Conservation (phyloP, 64 coral and sea anemone species). For the Hydrozoanthus tunicans region DNA sequence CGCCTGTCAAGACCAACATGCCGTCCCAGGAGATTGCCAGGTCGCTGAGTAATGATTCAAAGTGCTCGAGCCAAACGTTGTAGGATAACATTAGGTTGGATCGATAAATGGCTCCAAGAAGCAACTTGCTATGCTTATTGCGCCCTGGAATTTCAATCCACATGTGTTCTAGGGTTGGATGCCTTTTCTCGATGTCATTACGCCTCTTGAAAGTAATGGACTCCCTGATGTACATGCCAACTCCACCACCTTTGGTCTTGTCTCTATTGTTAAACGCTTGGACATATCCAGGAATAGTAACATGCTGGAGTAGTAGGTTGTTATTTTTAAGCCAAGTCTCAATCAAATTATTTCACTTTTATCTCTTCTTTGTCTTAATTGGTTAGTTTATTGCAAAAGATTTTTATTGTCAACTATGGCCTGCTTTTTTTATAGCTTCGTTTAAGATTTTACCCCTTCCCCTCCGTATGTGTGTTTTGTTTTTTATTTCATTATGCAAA, state of each 20-base stretch:
- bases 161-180: conserved; percentile 3
- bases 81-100: background rate
- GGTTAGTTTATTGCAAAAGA: too few relatives aligned
- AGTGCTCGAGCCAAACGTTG: background rate
- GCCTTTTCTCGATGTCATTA: conserved; percentile 1
- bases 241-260: conserved; percentile 38
- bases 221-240: conserved; percentile 36
- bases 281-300: conserved; percentile 56
- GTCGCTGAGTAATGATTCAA: background rate
- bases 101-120: background rate
- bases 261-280: conserved; percentile 38
- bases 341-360: background rate
- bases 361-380: too few relatives aligned
- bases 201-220: conserved; percentile 18
- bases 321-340: conserved; percentile 30
- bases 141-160: conserved; percentile 1
- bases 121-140: background rate
- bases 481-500: too few relatives aligned
- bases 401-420: too few relatives aligned
- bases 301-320: conserved; percentile 25
- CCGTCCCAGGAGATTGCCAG: background rate
- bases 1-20: conserved; percentile 18
- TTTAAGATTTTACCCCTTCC: too few relatives aligned
- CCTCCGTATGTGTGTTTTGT: too few relatives aligned
- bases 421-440: too few relatives aligned